phyloP scores from a whole-genome alignment of 2,888 invertebrate species.

The Germaria angustata region DNA sequence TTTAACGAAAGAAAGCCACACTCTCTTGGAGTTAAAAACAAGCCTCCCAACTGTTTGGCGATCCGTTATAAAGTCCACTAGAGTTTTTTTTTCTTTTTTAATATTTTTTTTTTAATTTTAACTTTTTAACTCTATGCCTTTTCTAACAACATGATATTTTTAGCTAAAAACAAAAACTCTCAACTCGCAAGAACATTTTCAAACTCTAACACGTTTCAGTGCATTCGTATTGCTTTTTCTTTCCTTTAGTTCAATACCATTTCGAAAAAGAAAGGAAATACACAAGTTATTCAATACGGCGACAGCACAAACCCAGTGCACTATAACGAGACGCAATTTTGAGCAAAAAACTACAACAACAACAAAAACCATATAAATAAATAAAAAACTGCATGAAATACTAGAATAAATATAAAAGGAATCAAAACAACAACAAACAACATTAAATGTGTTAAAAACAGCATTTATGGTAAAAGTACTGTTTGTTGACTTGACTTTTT shows the following conservation, averaged over 20 bases:
- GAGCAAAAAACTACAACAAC: neutral
- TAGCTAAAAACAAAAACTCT: constrained; percentile 30
- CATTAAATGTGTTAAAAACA: constrained; percentile 62
- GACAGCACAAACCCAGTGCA: constrained; percentile 37
- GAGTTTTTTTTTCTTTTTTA: neutral
- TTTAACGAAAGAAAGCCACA: constrained; percentile 28
- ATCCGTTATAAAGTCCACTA: constrained; percentile 61
- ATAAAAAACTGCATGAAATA: constrained; percentile 28
- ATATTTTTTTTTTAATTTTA: neutral
- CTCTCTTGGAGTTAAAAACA: neutral
- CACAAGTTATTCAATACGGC: constrained; percentile 45
- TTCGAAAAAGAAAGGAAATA: constrained; percentile 58
- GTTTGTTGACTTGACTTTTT: constrained; percentile 49
- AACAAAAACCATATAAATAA: too few relatives aligned
- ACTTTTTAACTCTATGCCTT: constrained; percentile 23
- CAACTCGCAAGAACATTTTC: constrained; percentile 28
- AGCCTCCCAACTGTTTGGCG: constrained; percentile 39
- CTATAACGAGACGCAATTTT: constrained; percentile 51
- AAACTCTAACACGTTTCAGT: constrained; percentile 23
- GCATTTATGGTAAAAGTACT: constrained; percentile 66
- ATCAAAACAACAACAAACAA: constrained; percentile 4
- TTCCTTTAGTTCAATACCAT: constrained; percentile 33
- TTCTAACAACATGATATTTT: constrained; percentile 53
- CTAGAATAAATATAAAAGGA: constrained; percentile 12
- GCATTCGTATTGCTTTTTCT: neutral